Base-by-base conservation (phyloP, 2,113 vertebrate genomes). In the Catharus fuscescens region DNA sequence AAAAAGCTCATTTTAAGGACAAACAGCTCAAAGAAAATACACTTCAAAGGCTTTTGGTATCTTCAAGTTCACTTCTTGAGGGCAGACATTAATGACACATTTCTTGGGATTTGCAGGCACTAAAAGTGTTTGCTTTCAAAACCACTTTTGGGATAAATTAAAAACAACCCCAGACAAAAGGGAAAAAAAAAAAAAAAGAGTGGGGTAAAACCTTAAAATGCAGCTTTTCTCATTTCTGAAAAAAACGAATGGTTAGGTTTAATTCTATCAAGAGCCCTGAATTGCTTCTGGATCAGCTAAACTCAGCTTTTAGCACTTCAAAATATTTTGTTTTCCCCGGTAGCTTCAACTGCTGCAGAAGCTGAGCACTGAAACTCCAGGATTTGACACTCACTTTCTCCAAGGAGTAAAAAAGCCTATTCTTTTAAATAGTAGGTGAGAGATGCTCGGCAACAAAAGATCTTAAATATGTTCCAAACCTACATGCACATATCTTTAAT, bases 391-490 rank as follows among this genome's bases (percentile, higher is more conserved):
- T 96, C 80, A 93, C 91, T 95, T 40, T 96, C 85, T 90, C 40
- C 6, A 14, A 83, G 85, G 38, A 50, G 34, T n/a, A 57, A 72
- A 57, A 72, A 93, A 93, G 38, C 81, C 88, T 81, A 88, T 97
- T 96, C 97, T 85, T 89, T 66, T 4, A 73, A 74, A 47, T 8
- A 24, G 72, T 2, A 8, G 32, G 38, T 31, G 34, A 44, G 34
- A 88, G 67, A 40, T 54, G 28, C 40, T 62, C 36, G 32, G 36
- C 1, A 6, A 56, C 13, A 85, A 26, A 86, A 86, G 48, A 87
- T 65, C 48, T 94, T 97, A 97, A 97, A 80, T 95, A 93, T 82
- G 31, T 97, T 97, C 95, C 97, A 97, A 97, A 97, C 69, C 89
- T 56, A 64, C 8, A 20, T 24, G 40, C 19, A 61, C 15, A 73